Percentiles rank a stretch among this genome's conserved stretches.
Conservation (phyloP, 2,888 invertebrate genomes). For the Steinernema hermaphroditum region DNA sequence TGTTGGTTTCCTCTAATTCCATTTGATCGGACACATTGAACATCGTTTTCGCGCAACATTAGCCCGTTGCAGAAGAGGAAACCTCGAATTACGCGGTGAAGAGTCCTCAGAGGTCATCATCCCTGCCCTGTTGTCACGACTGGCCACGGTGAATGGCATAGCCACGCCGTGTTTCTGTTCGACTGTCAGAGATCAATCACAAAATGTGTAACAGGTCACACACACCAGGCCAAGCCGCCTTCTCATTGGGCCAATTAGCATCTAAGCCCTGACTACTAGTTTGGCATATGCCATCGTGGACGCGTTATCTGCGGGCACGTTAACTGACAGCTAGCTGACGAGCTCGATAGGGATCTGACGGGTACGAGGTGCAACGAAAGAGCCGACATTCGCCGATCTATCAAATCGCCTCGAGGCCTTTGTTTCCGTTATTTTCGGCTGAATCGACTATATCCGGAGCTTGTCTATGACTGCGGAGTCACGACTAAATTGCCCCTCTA, state of each 20-base stretch:
- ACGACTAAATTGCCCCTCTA: slow-evolving; percentile 14
- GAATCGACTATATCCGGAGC: slow-evolving; percentile 11
- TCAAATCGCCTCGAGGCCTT: slow-evolving; percentile 9
- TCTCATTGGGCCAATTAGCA: slow-evolving; percentile 5
- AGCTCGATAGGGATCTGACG: neutral
- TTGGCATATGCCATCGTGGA: slow-evolving; percentile 10
- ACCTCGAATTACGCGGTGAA: slow-evolving; percentile 19
- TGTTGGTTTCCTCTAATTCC: neutral
- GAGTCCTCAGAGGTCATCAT: slow-evolving; percentile 14
- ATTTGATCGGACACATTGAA: slow-evolving; percentile 12
- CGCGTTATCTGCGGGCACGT: neutral
- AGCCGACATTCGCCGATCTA: neutral
- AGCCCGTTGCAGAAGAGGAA: neutral
- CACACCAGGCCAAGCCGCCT: neutral
- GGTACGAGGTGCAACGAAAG: neutral
- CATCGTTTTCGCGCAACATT: slow-evolving; percentile 25
- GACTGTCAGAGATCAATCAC: slow-evolving; percentile 11
- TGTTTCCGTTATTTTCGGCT: slow-evolving; percentile 21
- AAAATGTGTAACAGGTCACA: slow-evolving; percentile 24
- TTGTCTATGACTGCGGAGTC: neutral
- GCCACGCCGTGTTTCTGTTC: neutral
- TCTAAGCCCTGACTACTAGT: neutral
- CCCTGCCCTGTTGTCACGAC: neutral
- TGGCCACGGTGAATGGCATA: neutral
- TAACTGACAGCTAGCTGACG: slow-evolving; percentile 18